Conservation (phyloP, 2,797 vertebrate genomes). For the Gadopsis marmoratus region DNA sequence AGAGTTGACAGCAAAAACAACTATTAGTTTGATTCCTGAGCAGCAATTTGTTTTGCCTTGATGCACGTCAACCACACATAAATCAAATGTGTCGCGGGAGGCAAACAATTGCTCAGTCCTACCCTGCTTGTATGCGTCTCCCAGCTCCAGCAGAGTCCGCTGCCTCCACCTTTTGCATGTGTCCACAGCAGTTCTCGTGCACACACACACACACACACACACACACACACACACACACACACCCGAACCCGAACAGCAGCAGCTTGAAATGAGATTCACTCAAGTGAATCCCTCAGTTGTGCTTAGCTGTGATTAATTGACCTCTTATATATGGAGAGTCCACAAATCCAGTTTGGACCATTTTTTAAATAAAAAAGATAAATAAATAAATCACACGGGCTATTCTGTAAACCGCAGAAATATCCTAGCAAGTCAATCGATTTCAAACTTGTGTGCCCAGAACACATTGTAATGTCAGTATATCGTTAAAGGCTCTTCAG, state of each 20-base stretch:
- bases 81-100: slow-evolving; percentile 62
- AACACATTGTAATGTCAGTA: slow-evolving; percentile 48
- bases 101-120: slow-evolving; percentile 58
- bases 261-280: slow-evolving; percentile 86
- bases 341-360: slow-evolving; percentile 43
- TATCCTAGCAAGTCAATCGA: slow-evolving; percentile 27
- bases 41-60: slow-evolving; percentile 70
- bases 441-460: slow-evolving; percentile 27
- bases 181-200: slow-evolving; percentile 59
- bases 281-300: slow-evolving; percentile 83
- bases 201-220: slow-evolving; percentile 68
- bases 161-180: slow-evolving; percentile 77
- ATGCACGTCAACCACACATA: slow-evolving; percentile 60
- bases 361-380: slow-evolving; percentile 39
- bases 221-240: too few species aligned
- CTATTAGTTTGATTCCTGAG: slow-evolving; percentile 60
- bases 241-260: slow-evolving; percentile 69
- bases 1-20: slow-evolving; percentile 37
- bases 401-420: slow-evolving; percentile 22
- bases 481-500: slow-evolving; percentile 49
- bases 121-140: slow-evolving; percentile 56
- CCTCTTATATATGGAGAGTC: slow-evolving; percentile 65
- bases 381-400: neutral
- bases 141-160: slow-evolving; percentile 51
- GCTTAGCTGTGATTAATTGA: slow-evolving; percentile 84